phyloP scores from a whole-genome alignment of 1,140 invertebrate genomes.

The Halesus radiatus region DNA sequence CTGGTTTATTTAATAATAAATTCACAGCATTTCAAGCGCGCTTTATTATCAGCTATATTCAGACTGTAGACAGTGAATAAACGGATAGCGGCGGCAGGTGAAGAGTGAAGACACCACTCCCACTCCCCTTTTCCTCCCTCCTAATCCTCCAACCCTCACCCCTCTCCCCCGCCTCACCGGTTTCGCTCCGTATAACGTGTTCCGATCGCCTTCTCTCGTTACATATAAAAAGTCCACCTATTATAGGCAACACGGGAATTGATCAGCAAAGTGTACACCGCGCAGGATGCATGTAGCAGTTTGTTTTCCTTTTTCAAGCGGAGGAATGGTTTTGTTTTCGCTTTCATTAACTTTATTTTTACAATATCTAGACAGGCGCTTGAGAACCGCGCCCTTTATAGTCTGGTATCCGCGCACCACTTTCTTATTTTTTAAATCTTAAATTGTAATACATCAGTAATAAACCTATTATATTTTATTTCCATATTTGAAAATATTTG shows the following conservation, averaged over 20 bases:
- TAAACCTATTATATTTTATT: too few species aligned
- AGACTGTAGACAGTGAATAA: constrained; percentile 21
- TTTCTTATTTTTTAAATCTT: too few species aligned
- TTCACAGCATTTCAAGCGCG: too few species aligned
- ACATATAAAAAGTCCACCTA: constrained; percentile 16
- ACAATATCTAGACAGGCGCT: too few species aligned
- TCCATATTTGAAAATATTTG: too few species aligned
- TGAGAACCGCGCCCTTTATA: too few species aligned
- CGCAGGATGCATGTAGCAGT: neutral
- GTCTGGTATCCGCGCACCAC: too few species aligned
- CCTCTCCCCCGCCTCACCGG: neutral
- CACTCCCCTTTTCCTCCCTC: neutral
- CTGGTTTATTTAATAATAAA: too few species aligned
- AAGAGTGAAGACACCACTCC: constrained; percentile 26
- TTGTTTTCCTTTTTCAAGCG: neutral
- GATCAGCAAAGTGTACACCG: neutral
- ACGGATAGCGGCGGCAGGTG: constrained; percentile 2
- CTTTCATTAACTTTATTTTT: constrained; percentile 3
- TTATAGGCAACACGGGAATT: constrained; percentile 22
- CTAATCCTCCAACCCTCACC: neutral
- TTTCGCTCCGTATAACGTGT: constrained; percentile 33
- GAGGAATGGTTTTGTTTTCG: constrained; percentile 6
- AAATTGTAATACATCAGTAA: too few species aligned
- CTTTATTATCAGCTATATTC: neutral
- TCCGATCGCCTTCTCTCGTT: constrained; percentile 22